These are phyloP conservation scores for Acromyrmex heyeri DNA, from an alignment of 1,140 invertebrate genomes.

Conservation along the genomic window DNA sequence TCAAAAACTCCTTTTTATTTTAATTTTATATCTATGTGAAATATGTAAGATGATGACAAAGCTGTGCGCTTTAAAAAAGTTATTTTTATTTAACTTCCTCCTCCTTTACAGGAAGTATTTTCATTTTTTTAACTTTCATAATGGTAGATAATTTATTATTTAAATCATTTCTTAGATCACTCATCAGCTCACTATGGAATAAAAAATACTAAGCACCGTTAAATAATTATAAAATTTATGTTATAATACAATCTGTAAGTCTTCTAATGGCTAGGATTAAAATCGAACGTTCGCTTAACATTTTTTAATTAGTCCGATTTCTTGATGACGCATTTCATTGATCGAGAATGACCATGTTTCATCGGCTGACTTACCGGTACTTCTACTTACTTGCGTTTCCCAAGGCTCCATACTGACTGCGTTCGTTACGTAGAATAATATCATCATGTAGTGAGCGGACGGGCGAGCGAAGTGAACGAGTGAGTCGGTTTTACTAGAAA, in stretches of 20 bases:
- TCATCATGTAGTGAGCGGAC: slow-evolving; percentile 61
- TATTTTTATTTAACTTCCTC: background rate
- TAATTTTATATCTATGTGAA: background rate
- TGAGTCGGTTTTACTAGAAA: slow-evolving; percentile 62
- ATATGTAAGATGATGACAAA: background rate
- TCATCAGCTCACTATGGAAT: background rate
- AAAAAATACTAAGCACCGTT: background rate
- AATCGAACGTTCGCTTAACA: background rate
- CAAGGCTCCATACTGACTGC: slow-evolving; percentile 57
- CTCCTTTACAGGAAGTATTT: background rate
- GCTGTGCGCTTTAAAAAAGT: background rate
- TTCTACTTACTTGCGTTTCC: slow-evolving; percentile 57
- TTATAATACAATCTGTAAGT: background rate
- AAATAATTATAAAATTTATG: background rate
- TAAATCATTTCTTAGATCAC: too few relatives aligned
- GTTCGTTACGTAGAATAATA: slow-evolving; percentile 62
- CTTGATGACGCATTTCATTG: background rate
- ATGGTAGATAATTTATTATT: background rate
- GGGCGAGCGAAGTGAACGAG: slow-evolving; percentile 53
- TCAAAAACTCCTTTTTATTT: background rate
- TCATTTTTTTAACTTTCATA: background rate
- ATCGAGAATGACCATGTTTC: background rate
- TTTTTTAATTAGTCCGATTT: background rate
- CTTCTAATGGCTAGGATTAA: background rate
- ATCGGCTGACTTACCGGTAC: background rate